Conservation (phyloP, 2,797 vertebrate genomes). For the Danio albolineatus region DNA sequence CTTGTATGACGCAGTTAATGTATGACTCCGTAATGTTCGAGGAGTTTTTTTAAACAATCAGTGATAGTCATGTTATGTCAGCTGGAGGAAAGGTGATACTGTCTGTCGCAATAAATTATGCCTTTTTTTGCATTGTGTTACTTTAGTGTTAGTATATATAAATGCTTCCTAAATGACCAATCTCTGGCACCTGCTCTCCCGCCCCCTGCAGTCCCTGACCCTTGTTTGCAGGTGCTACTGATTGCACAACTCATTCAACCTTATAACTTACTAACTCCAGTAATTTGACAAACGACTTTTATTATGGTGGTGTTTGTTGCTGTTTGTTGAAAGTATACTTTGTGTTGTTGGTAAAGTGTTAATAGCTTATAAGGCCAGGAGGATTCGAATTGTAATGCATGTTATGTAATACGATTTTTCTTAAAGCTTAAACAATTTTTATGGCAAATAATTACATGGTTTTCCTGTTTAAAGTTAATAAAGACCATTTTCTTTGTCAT, state of each 20-base stretch:
- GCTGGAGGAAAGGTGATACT: slow-evolving; percentile 42
- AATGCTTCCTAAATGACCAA: neutral
- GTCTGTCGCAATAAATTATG: slow-evolving; percentile 1
- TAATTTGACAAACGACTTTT: slow-evolving; percentile 29
- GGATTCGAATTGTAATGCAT: neutral
- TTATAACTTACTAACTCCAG: neutral
- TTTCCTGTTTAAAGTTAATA: neutral
- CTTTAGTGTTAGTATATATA: slow-evolving; percentile 18
- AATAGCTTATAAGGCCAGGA: neutral
- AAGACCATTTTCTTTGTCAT: too few relatives aligned
- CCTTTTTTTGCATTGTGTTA: slow-evolving; percentile 25
- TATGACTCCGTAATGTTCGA: neutral
- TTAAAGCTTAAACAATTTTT: neutral
- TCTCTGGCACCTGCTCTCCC: slow-evolving; percentile 37
- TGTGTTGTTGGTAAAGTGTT: neutral
- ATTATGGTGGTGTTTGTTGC: too few relatives aligned
- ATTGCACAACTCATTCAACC: slow-evolving; percentile 9
- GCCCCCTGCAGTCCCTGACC: slow-evolving; percentile 17
- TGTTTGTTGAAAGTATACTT: too few relatives aligned
- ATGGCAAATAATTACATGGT: too few relatives aligned
- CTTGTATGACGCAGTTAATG: neutral
- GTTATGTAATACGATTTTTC: neutral
- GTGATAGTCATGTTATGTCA: slow-evolving; percentile 38
- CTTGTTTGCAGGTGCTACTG: slow-evolving; percentile 41
- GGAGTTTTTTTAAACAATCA: neutral